A percentile compares a stretch with the other conserved stretches of the same genome.
Evolutionary conservation across 2,113 vertebrate genomes (phyloP).

Genomic region (Pygoscelis antarcticus): DNA sequence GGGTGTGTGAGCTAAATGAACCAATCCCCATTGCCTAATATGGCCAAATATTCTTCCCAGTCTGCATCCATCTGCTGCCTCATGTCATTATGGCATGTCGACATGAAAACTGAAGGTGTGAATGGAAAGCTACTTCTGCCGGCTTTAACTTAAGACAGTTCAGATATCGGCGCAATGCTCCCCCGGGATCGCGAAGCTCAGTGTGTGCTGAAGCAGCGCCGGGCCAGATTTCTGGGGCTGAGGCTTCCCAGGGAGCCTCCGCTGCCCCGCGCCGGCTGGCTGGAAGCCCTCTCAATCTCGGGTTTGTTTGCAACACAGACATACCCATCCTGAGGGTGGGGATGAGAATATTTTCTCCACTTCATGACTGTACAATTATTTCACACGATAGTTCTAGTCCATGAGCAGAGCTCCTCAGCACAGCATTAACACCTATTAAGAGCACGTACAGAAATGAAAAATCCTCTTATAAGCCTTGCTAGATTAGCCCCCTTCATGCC

Average conservation of each 20-base stretch:
- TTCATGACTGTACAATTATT: background rate
- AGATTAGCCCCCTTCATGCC: background rate
- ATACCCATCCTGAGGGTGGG: background rate
- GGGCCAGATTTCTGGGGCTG: background rate
- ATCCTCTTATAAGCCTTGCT: background rate
- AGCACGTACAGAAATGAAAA: background rate
- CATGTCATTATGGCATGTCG: background rate
- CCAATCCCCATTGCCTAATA: background rate
- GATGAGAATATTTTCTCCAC: background rate
- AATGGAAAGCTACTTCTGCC: constrained; percentile 21
- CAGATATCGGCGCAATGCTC: background rate
- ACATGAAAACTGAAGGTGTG: constrained; percentile 35
- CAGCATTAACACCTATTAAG: background rate
- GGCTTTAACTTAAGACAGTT: background rate
- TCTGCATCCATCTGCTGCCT: constrained; percentile 10
- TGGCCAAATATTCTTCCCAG: background rate
- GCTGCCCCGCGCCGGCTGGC: background rate
- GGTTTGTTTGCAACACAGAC: background rate
- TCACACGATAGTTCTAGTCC: background rate
- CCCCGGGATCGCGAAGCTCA: background rate
- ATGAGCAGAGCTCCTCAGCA: background rate
- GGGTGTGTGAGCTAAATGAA: background rate
- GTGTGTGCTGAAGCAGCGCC: background rate
- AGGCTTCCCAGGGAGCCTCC: background rate
- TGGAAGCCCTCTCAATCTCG: background rate